Conservation (phyloP, 2,888 invertebrate genomes). For the Phyllotreta striolata region DNA sequence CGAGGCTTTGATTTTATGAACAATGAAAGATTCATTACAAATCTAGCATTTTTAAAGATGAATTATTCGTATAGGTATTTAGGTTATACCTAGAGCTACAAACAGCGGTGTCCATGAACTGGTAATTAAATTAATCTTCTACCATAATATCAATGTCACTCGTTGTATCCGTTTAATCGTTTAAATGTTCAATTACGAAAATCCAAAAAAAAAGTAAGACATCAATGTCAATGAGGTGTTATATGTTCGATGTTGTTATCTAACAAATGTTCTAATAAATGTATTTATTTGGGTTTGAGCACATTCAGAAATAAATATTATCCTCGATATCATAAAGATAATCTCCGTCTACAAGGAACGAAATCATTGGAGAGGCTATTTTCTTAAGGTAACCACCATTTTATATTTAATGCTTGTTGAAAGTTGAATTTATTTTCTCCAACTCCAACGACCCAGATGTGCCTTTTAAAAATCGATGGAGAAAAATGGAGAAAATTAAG, state of each 20-base stretch:
- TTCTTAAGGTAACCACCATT: conserved; percentile 24
- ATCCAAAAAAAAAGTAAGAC: conserved; percentile 16
- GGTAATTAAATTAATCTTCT: no score
- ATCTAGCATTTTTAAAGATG: conserved; percentile 10
- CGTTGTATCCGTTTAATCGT: conserved; percentile 23
- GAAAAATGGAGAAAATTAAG: no score
- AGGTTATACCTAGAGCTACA: no score
- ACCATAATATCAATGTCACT: conserved; percentile 5
- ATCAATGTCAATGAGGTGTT: conserved; percentile 26
- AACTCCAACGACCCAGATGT: no score
- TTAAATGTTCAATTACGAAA: conserved; percentile 23
- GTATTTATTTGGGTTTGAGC: conserved; percentile 37
- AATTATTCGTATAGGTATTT: no score
- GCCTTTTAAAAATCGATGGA: no score
- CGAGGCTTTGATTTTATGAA: no score
- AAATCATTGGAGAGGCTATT: conserved; percentile 24
- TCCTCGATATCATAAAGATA: conserved; percentile 19
- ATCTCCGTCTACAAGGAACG: conserved; percentile 22
- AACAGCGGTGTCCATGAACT: no score
- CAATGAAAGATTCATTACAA: not conserved
- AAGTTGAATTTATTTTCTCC: no score
- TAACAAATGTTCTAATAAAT: conserved; percentile 7
- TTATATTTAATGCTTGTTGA: not conserved
- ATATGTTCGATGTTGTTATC: conserved; percentile 38
- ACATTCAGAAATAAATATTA: conserved; percentile 36